Evolutionary conservation across 1,140 invertebrate species (phyloP).

Genomic region (honey bee (Apis mellifera)): Amel_HAv3.1 CM009942.2:11427001-11427500

Average conservation of each 20-base stretch:
- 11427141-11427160: constrained; percentile 41
- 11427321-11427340: no score
- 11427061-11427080: background rate
- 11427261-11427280: background rate
- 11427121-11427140: constrained; percentile 33
- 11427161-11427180: background rate
- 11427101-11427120: constrained; percentile 38
- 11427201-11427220: constrained; percentile 51
- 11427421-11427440: no score
- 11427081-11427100: constrained; percentile 35
- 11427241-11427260: constrained; percentile 14
- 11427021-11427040: constrained; percentile 27
- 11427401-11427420: no score
- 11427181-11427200: constrained; percentile 30
- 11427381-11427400: no score
- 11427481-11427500: no score
- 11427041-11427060: constrained; percentile 39
- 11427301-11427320: no score
- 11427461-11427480: no score
- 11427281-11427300: background rate
- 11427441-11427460: background rate
- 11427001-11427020: constrained; percentile 33
- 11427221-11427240: constrained; percentile 30
- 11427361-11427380: no score
- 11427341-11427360: no score